A percentile compares a stretch with the other conserved stretches of the same genome.
Evolutionary conservation across 2,113 vertebrate genomes (phyloP).

Genomic region (Phocoena phocoena): DNA sequence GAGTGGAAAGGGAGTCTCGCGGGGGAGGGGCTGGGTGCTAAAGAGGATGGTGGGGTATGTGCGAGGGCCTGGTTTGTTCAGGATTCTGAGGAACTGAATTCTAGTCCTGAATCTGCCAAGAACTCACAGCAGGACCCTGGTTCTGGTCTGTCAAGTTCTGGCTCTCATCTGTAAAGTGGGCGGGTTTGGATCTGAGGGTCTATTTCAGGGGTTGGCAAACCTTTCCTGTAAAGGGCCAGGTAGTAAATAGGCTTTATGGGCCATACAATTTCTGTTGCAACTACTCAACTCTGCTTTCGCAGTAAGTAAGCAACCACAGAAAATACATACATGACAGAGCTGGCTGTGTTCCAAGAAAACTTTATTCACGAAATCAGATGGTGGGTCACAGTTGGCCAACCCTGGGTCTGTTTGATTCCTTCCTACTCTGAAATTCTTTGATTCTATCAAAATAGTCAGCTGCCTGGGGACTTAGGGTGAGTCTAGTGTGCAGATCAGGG

Average conservation of each 20-base stretch:
- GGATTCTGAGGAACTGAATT: neutral
- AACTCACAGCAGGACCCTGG: neutral
- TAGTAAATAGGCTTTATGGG: neutral
- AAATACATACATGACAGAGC: neutral
- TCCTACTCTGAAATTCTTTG: neutral
- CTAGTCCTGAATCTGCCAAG: neutral
- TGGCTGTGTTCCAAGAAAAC: neutral
- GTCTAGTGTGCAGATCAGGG: neutral
- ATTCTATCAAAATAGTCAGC: neutral
- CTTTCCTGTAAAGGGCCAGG: neutral
- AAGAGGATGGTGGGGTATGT: rapidly evolving
- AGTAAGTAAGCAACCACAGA: neutral
- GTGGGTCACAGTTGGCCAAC: neutral
- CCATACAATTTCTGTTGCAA: neutral
- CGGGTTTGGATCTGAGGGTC: neutral
- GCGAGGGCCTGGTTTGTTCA: neutral
- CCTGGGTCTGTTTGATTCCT: neutral
- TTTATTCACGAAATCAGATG: neutral
- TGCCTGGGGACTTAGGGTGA: neutral
- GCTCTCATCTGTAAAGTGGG: neutral
- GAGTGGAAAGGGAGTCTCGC: neutral
- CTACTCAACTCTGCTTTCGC: neutral
- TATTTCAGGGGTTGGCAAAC: neutral
- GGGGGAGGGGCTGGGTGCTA: neutral
- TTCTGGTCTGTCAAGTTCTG: neutral